A percentile compares a stretch with the other conserved stretches of the same genome.
Conservation (phyloP, 2,797 vertebrate species). For the Melanotaenia maccullochi region DNA sequence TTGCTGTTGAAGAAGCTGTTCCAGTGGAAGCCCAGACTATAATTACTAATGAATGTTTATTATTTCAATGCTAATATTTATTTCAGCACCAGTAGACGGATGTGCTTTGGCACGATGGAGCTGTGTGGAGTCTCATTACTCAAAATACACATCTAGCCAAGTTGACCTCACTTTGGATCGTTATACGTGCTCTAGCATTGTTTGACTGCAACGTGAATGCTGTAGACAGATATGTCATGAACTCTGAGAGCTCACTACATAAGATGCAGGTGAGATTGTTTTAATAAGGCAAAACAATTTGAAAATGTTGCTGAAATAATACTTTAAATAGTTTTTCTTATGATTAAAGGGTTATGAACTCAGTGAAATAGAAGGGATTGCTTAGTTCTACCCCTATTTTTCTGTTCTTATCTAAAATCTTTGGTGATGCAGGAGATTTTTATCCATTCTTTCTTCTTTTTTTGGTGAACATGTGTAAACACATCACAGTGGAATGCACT, state of each 20-base stretch:
- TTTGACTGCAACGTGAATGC: neutral
- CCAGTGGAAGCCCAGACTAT: conserved; percentile 2
- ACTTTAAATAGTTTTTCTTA: neutral
- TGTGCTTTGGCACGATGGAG: neutral
- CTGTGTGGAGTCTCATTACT: neutral
- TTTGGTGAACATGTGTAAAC: conserved; percentile 54
- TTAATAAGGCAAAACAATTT: neutral
- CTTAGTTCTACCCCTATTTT: neutral
- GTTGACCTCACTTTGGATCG: neutral
- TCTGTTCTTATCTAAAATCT: neutral
- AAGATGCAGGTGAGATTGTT: neutral
- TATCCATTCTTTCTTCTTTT: conserved; percentile 26
- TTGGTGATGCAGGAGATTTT: conserved; percentile 15
- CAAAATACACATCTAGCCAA: neutral
- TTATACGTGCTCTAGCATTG: neutral
- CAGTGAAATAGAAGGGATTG: neutral
- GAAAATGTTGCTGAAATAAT: neutral
- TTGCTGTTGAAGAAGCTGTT: conserved; percentile 7
- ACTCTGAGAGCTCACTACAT: no score
- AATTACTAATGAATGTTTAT: conserved; percentile 28
- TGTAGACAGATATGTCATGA: neutral
- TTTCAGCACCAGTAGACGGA: conserved; percentile 21
- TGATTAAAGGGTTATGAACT: neutral
- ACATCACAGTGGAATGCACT: conserved; percentile 38
- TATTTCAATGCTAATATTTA: conserved; percentile 50